Base-by-base conservation (phyloP, 2,113 vertebrate species). In the Myotis yumanensis region DNA sequence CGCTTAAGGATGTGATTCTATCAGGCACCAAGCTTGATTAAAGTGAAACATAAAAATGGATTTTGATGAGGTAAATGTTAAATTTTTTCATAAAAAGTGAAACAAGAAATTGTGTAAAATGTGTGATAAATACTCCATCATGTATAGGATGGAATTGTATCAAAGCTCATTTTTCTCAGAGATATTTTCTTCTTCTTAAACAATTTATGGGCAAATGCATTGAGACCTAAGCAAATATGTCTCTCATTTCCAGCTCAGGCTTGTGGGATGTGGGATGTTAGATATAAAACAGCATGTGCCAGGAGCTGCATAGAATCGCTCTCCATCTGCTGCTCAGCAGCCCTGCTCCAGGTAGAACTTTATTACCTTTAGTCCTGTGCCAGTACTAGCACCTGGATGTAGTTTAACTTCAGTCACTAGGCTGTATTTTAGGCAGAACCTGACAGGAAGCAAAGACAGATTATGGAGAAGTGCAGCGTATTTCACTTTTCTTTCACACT, bases 401-500 rank as follows among this genome's bases (percentile, higher is more conserved):
- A 46, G 32, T 96, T 95, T 93, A 48, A 72, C 28, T 81, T 59
- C 16, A 77, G 62, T 77, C 52, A 75, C 40, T 17, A 35, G 4
- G 40, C 48, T 75, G 35, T 68, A 93, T 90, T 92, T 96, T 66
- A 88, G 77, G 46, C 72, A 92, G 72, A 96, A 82, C 52, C 68
- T 71, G 43, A 66, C 73, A 89, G 75, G 23, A 59, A 93, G 32
- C 35, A 40, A 87, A 90, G 83, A 59, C 32, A 48, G 7, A 66
- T 16, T 48, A 32, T 12, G 5, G 40, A 16, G 30, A 93, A 95
- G 25, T n/a, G 35, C 1, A 46, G 51, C 72, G 37, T 43, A 73
- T 94, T 92, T 95, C 68, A 89, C 23, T 54, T 93, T 89, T 76
- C 68, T 93, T 95, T 96, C 77, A 62, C 54, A 16, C 32, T 51